Evolutionary conservation across 2,888 invertebrate genomes (phyloP).

Genomic region (Ptilodon capucinus): DNA sequence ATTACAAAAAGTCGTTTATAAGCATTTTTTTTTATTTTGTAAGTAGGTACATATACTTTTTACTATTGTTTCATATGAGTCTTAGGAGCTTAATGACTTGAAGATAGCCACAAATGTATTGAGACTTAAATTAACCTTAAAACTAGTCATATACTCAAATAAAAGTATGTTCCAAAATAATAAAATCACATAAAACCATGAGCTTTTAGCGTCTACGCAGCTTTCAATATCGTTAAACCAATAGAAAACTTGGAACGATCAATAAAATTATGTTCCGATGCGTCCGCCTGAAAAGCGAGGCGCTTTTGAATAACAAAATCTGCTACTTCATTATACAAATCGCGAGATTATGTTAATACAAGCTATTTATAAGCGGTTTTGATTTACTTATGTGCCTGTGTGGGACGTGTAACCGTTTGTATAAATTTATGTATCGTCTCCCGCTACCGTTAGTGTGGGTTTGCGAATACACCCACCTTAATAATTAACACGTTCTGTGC

Average conservation of each 20-base stretch:
- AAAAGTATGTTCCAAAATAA: conserved; percentile 24
- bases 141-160: conserved; percentile 31
- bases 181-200: conserved; percentile 39
- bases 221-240: conserved; percentile 40
- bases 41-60: conserved; percentile 23
- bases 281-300: conserved; percentile 55
- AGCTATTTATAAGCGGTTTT: conserved; percentile 74
- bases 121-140: conserved; percentile 25
- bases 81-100: background rate
- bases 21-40: background rate
- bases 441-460: conserved; percentile 77
- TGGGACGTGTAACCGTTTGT: conserved; percentile 62
- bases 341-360: conserved; percentile 74
- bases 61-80: background rate
- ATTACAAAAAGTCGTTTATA: background rate
- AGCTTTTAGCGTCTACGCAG: conserved; percentile 41
- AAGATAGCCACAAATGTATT: conserved; percentile 7
- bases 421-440: conserved; percentile 71
- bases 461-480: conserved; percentile 53
- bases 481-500: no score
- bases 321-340: conserved; percentile 77
- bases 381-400: conserved; percentile 68
- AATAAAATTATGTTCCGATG: conserved; percentile 55
- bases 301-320: conserved; percentile 64
- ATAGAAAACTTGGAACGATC: conserved; percentile 42